Conservation (phyloP, 2,113 vertebrate species). For the Coregonus clupeaformis region DNA sequence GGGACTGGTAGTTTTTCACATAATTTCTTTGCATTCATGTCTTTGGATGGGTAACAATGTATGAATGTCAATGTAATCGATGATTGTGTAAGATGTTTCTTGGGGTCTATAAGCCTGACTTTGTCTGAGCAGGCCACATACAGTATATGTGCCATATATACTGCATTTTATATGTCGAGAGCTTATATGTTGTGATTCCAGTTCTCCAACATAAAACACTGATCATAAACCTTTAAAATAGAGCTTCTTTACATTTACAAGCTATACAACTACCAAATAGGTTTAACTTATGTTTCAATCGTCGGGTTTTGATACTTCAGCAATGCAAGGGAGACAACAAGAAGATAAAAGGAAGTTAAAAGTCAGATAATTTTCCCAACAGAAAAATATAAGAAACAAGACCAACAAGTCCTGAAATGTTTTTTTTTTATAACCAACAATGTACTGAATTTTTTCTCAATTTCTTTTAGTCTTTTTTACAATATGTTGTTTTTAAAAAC, state of each 20-base stretch:
- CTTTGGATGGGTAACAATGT: not conserved
- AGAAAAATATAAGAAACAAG: slow-evolving; percentile 68
- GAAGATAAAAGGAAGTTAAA: slow-evolving; percentile 73
- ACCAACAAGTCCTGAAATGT: slow-evolving; percentile 80
- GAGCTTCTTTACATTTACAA: slow-evolving; percentile 82
- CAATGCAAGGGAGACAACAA: slow-evolving; percentile 77
- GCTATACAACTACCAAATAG: slow-evolving; percentile 87
- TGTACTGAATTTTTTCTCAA: slow-evolving; percentile 79
- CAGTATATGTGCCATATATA: slow-evolving; percentile 51
- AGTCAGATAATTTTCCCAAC: slow-evolving; percentile 86
- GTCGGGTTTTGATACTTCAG: slow-evolving; percentile 68
- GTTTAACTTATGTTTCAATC: slow-evolving; percentile 79
- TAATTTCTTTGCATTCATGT: not conserved
- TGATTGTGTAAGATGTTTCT: not conserved
- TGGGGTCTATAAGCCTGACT: slow-evolving; percentile 41
- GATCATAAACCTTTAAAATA: slow-evolving; percentile 85
- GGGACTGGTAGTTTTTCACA: not conserved
- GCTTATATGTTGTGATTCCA: slow-evolving; percentile 77
- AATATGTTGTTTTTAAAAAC: slow-evolving; percentile 90
- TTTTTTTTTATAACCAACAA: slow-evolving; percentile 81
- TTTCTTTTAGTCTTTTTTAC: slow-evolving; percentile 67
- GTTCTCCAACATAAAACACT: slow-evolving; percentile 76
- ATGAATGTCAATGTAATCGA: not conserved
- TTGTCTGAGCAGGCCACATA: slow-evolving; percentile 53
- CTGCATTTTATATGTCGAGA: slow-evolving; percentile 62